A percentile compares a stretch with the other conserved stretches of the same genome.
Evolutionary conservation across 2,888 invertebrate species (phyloP).

Genomic region (Cataglyphis livida): DNA sequence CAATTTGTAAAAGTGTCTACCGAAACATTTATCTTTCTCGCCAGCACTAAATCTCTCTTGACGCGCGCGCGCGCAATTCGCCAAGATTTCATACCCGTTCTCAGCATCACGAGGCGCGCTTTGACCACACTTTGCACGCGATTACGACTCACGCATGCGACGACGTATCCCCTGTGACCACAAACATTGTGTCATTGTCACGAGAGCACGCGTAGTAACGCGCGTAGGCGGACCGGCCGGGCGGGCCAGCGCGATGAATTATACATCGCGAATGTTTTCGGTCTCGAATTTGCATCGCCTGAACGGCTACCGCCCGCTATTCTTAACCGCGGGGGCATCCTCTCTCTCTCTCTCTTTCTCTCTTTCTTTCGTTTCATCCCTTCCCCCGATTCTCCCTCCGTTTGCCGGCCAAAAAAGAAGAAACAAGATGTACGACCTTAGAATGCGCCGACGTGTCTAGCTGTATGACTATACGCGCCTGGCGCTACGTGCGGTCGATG

Average conservation of each 20-base stretch:
- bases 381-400: conserved; percentile 30
- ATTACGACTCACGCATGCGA: conserved; percentile 54
- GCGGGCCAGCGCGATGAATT: conserved; percentile 75
- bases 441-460: conserved; percentile 60
- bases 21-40: conserved; percentile 15
- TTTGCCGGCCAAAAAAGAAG: conserved; percentile 55
- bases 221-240: conserved; percentile 72
- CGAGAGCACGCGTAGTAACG: conserved; percentile 74
- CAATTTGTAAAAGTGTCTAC: conserved; percentile 7
- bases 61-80: conserved; percentile 17
- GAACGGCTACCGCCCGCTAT: conserved; percentile 76
- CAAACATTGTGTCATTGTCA: conserved; percentile 77
- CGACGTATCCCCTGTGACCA: conserved; percentile 65
- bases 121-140: conserved; percentile 39
- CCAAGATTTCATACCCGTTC: conserved; percentile 22
- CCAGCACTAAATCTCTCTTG: conserved; percentile 43
- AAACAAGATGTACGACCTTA: conserved; percentile 68
- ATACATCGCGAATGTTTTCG: conserved; percentile 78
- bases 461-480: conserved; percentile 35
- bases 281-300: conserved; percentile 77
- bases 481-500: conserved; percentile 67
- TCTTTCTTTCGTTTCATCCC: conserved; percentile 37
- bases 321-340: conserved; percentile 70
- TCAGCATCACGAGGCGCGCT: conserved; percentile 15
- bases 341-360: conserved; percentile 5